Conservation (phyloP, 2,797 vertebrate species). For the Sebastes taczanowskii region DNA sequence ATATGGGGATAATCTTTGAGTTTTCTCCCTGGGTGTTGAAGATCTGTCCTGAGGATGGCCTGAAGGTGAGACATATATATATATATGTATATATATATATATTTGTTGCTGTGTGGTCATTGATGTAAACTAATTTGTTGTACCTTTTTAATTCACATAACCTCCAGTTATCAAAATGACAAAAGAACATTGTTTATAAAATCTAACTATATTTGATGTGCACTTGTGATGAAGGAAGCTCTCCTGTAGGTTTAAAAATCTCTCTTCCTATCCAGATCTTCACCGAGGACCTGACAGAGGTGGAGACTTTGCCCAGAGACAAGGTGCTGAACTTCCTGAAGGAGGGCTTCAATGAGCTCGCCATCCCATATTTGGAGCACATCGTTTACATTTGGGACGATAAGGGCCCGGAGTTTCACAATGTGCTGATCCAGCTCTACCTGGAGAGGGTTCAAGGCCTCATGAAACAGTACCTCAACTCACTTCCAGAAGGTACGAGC, state of each 20-base stretch:
- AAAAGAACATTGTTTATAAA: neutral
- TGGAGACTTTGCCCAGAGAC: slow-evolving; percentile 93
- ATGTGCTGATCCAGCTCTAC: slow-evolving; percentile 95
- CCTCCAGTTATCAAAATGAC: neutral
- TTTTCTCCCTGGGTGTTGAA: slow-evolving; percentile 97
- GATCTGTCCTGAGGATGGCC: slow-evolving; percentile 93
- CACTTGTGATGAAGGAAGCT: neutral
- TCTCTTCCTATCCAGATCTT: slow-evolving; percentile 87
- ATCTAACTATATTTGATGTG: neutral
- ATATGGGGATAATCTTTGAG: slow-evolving; percentile 94
- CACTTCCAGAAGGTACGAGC: slow-evolving; percentile 88
- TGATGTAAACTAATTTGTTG: neutral
- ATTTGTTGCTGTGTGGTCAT: neutral
- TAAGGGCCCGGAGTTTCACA: slow-evolving; percentile 90
- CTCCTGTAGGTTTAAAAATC: neutral
- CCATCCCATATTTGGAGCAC: slow-evolving; percentile 96
- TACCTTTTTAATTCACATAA: neutral
- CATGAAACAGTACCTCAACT: slow-evolving; percentile 95
- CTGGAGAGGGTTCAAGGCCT: slow-evolving; percentile 94
- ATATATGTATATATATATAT: too few relatives aligned
- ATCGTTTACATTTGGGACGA: slow-evolving; percentile 95
- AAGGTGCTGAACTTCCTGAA: slow-evolving; percentile 92
- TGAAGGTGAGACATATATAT: slow-evolving; percentile 84
- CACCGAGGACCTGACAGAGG: slow-evolving; percentile 96
- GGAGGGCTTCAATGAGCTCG: slow-evolving; percentile 93